Conservation (phyloP, 2,797 vertebrate genomes). For the Margarornis squamiger region DNA sequence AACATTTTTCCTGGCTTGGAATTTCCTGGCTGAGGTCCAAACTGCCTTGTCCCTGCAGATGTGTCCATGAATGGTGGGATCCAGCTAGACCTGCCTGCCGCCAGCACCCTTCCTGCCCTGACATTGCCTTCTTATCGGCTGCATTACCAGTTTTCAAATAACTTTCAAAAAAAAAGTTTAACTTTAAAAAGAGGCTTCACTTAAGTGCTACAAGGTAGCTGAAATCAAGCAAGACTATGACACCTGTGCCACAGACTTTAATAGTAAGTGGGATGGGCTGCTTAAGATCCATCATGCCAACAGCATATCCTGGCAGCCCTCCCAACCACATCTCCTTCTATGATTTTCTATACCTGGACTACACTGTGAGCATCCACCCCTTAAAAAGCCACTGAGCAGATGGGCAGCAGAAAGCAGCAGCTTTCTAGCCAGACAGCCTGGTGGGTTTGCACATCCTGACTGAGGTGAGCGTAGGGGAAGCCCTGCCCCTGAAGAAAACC, state of each 20-base stretch:
- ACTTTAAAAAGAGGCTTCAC: background rate
- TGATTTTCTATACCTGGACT: background rate
- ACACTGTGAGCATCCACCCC: background rate
- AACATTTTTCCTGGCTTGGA: background rate
- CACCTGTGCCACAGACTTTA: background rate
- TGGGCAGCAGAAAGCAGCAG: background rate
- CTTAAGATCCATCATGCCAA: background rate
- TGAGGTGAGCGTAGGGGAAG: background rate
- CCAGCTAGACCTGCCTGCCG: background rate
- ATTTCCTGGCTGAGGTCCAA: background rate
- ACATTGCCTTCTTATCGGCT: background rate
- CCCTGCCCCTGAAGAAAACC: background rate
- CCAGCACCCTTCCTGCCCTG: background rate
- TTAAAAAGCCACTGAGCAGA: background rate
- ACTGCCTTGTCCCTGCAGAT: background rate
- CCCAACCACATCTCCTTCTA: background rate
- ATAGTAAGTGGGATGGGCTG: rapidly evolving
- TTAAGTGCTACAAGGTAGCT: background rate
- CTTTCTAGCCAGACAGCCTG: background rate
- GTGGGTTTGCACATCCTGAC: background rate
- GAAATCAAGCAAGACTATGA: background rate
- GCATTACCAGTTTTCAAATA: background rate
- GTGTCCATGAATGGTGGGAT: rapidly evolving
- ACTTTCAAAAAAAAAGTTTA: background rate
- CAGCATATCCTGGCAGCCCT: background rate